phyloP scores from a whole-genome alignment of 2,113 vertebrate genomes.

The Fukomys damarensis region DNA sequence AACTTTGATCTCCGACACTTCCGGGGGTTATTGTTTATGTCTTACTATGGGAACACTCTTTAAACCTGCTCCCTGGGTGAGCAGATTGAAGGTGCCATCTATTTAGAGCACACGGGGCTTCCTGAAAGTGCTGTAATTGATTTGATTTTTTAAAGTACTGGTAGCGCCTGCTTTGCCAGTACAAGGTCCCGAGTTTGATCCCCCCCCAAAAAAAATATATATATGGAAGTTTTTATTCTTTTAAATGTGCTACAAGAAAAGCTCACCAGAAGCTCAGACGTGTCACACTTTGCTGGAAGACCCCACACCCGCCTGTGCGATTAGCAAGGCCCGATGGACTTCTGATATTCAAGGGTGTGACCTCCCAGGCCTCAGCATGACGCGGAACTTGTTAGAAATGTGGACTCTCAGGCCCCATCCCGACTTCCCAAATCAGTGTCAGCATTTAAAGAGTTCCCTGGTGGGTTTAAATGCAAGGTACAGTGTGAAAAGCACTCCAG shows the following conservation, averaged over 20 bases:
- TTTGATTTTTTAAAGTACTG: background rate
- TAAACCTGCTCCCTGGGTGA: background rate
- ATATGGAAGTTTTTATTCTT: background rate
- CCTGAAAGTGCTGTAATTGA: background rate
- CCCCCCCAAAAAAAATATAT: too few species aligned
- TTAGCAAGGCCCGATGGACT: background rate
- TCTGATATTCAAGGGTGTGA: rapidly evolving
- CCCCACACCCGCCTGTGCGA: rapidly evolving
- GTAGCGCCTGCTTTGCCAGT: background rate
- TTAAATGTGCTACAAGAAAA: background rate
- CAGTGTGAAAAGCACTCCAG: background rate
- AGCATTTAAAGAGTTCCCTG: background rate
- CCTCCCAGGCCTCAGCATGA: background rate
- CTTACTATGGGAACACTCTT: background rate
- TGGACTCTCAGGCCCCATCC: background rate
- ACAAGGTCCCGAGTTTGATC: too few species aligned
- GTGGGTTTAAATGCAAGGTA: background rate
- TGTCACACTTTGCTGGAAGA: rapidly evolving
- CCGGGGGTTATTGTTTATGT: background rate
- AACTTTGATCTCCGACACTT: background rate
- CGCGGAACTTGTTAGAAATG: background rate
- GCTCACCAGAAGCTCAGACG: background rate
- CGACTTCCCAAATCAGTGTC: background rate
- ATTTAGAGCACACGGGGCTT: background rate
- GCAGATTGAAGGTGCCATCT: background rate